Evolutionary conservation across 2,888 invertebrate species (phyloP).

Genomic region (Celastrina argiolus): DNA sequence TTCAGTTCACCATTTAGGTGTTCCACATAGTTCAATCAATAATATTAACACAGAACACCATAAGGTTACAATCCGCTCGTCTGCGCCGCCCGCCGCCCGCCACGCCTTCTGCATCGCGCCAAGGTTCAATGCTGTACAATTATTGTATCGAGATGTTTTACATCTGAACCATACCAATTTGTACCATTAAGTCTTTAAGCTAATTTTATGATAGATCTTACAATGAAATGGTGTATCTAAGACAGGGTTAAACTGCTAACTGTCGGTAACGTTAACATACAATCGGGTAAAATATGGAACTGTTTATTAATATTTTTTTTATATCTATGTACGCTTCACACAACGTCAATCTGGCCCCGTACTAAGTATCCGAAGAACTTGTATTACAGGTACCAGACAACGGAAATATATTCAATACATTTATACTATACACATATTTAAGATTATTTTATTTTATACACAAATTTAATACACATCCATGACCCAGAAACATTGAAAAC

Average conservation of each 20-base stretch:
- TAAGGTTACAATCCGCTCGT: neutral
- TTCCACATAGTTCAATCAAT: constrained; percentile 6
- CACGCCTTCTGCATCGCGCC: constrained; percentile 1
- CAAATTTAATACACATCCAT: too few species aligned
- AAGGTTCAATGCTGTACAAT: constrained; percentile 17
- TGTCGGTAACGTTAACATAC: too few species aligned
- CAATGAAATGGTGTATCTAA: neutral
- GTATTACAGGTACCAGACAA: too few species aligned
- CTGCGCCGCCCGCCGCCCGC: neutral
- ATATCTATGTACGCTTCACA: too few species aligned
- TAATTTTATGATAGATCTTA: constrained; percentile 5
- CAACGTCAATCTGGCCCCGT: too few species aligned
- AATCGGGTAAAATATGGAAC: too few species aligned
- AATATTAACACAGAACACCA: neutral
- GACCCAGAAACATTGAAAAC: too few species aligned
- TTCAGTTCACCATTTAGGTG: neutral
- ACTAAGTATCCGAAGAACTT: too few species aligned
- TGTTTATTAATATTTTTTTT: too few species aligned
- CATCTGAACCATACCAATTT: constrained; percentile 14
- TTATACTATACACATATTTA: too few species aligned
- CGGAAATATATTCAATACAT: too few species aligned
- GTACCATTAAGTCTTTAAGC: constrained; percentile 4
- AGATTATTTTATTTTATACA: too few species aligned
- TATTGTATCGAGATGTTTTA: constrained; percentile 18
- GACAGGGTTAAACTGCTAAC: neutral